A percentile compares a stretch with the other conserved stretches of the same genome.
phyloP scores from a whole-genome alignment of 2,113 vertebrate genomes.

The Malurus alboscapulatus region DNA sequence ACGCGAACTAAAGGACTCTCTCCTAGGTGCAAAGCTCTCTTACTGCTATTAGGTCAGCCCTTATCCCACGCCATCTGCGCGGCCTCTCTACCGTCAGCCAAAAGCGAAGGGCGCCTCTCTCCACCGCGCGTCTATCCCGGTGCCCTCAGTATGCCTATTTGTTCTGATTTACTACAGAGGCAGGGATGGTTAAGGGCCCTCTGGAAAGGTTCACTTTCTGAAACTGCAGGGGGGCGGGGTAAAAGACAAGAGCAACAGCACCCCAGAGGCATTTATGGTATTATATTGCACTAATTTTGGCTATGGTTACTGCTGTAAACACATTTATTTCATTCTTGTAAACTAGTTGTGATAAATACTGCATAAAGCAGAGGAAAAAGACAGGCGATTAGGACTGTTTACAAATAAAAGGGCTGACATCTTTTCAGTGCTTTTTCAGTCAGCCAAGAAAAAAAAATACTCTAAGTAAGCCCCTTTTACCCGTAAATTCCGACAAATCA shows the following conservation, averaged over 20 bases:
- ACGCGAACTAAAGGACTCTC: neutral
- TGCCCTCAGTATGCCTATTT: neutral
- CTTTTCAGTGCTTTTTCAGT: neutral
- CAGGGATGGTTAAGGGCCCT: neutral
- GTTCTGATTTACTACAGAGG: neutral
- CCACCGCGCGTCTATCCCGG: rapidly evolving
- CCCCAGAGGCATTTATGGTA: constrained; percentile 9
- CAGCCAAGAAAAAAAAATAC: neutral
- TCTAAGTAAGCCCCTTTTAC: neutral
- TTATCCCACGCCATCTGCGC: neutral
- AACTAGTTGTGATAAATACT: neutral
- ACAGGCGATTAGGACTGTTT: neutral
- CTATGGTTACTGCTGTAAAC: neutral
- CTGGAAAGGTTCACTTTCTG: constrained; percentile 22
- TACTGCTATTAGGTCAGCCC: neutral
- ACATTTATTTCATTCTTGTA: neutral
- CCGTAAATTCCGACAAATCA: neutral
- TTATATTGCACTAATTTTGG: neutral
- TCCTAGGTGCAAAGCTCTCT: neutral
- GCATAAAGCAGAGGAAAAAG: neutral
- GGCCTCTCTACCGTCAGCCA: neutral
- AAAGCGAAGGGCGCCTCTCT: neutral
- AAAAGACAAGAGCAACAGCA: neutral
- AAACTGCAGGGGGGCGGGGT: neutral
- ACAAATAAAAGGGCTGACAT: neutral